These are phyloP conservation scores for Geodia barretti DNA, from an alignment of 37 sponge, comb jelly and placozoan genomes.

Conservation along the genomic window DNA sequence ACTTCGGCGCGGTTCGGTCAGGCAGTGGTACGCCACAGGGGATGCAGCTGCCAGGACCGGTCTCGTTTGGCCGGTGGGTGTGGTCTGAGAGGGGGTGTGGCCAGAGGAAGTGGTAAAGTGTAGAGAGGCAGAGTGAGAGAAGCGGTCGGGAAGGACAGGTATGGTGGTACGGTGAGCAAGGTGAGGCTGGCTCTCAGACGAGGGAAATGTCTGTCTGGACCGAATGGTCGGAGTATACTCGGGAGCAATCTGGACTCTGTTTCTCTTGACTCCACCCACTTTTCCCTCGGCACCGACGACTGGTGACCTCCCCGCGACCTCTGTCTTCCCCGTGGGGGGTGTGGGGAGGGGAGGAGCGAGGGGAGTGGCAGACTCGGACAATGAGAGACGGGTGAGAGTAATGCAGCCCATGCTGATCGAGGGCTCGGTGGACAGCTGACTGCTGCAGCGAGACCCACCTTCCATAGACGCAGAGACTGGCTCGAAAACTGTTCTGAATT, in stretches of 20 bases:
- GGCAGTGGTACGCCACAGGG: background rate
- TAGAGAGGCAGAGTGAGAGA: background rate
- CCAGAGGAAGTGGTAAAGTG: background rate
- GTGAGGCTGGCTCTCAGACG: background rate
- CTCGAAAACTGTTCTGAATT: background rate
- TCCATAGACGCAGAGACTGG: background rate
- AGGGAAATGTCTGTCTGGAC: background rate
- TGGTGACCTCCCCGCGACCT: background rate
- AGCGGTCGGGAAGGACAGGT: background rate
- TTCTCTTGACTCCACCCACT: background rate
- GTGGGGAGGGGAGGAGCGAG: background rate
- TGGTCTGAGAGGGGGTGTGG: background rate
- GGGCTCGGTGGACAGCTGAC: slow-evolving; percentile 14
- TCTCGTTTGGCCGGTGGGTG: too few species aligned
- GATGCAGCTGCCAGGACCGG: too few species aligned
- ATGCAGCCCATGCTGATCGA: slow-evolving; percentile 18
- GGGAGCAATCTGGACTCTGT: slow-evolving; percentile 24
- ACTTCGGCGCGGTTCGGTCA: slow-evolving; percentile 12
- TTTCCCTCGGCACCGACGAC: background rate
- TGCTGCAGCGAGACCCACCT: background rate
- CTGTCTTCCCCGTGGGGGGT: background rate
- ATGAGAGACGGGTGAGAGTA: slow-evolving; percentile 1
- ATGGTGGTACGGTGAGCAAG: background rate
- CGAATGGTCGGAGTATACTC: background rate
- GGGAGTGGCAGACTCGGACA: background rate